phyloP scores from a whole-genome alignment of 2,113 vertebrate species.

The Chaenogobius annularis region DNA sequence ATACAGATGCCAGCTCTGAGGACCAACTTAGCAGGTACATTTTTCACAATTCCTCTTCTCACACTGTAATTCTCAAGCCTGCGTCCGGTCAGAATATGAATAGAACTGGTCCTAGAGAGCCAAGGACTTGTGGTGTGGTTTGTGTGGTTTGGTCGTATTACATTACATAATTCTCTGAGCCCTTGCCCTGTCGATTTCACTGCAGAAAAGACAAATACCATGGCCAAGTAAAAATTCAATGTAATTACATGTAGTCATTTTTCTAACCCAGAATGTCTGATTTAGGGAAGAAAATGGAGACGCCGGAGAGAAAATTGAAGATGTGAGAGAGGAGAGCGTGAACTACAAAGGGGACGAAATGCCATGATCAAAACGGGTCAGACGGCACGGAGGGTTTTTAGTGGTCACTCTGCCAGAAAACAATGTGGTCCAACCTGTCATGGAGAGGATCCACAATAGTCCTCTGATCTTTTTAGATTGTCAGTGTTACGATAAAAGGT shows the following conservation, averaged over 20 bases:
- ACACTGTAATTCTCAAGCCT: conserved; percentile 41
- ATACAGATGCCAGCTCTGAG: conserved; percentile 34
- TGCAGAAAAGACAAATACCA: conserved; percentile 44
- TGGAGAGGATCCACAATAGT: conserved; percentile 30
- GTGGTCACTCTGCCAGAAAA: conserved; percentile 56
- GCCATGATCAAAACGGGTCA: conserved; percentile 62
- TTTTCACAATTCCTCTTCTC: conserved; percentile 38
- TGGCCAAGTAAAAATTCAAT: conserved; percentile 67
- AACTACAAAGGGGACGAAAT: conserved; percentile 69
- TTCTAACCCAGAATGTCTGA: conserved; percentile 68
- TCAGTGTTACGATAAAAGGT: conserved; percentile 32
- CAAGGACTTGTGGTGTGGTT: too few species aligned
- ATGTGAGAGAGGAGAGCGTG: conserved; percentile 71
- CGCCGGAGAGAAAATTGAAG: conserved; percentile 69
- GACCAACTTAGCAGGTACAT: conserved; percentile 55
- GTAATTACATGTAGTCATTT: conserved; percentile 68
- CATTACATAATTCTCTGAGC: conserved; percentile 69
- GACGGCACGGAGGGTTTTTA: conserved; percentile 50
- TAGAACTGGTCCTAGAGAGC: conserved; percentile 44
- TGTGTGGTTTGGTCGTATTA: conserved; percentile 60
- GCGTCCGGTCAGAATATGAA: conserved; percentile 62
- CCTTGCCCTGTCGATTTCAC: conserved; percentile 43
- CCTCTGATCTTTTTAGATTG: conserved; percentile 45
- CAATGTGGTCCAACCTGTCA: conserved; percentile 54
- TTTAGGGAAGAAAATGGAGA: conserved; percentile 72